A percentile compares a stretch with the other conserved stretches of the same genome.
Conservation (phyloP, 1,140 invertebrate species). For the Drosophila punjabiensis region DNA sequence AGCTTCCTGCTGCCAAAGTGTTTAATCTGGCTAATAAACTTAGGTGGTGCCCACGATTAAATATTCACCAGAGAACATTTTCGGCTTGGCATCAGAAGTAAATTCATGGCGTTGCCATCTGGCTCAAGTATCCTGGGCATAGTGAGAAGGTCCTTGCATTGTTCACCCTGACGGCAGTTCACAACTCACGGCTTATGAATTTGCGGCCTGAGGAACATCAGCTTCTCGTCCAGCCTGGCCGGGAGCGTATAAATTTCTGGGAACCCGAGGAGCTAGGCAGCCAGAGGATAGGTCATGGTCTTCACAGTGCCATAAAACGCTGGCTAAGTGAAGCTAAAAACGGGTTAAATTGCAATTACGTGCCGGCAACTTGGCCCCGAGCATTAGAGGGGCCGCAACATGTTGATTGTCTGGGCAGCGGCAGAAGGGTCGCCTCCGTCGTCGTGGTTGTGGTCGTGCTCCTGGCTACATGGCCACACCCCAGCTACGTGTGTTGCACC, state of each 20-base stretch:
- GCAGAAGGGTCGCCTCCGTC: constrained; percentile 10
- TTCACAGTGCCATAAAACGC: constrained; percentile 33
- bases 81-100: constrained; percentile 3
- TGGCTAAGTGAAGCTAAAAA: constrained; percentile 54
- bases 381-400: constrained; percentile 62
- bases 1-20: constrained; percentile 11
- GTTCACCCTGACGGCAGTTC: constrained; percentile 20
- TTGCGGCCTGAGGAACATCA: constrained; percentile 44
- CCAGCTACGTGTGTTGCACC: constrained; percentile 31
- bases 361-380: constrained; percentile 48
- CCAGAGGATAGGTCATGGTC: constrained; percentile 20
- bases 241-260: constrained; percentile 50
- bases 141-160: constrained; percentile 20
- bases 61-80: constrained; percentile 21
- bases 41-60: constrained; percentile 7
- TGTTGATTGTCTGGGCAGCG: constrained; percentile 56
- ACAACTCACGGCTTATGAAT: constrained; percentile 52
- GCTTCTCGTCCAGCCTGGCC: constrained; percentile 9
- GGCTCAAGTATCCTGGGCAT: constrained; percentile 23
- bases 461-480: constrained; percentile 21
- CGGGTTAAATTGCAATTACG: constrained; percentile 69
- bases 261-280: background rate
- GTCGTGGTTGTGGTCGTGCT: background rate
- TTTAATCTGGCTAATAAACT: constrained; percentile 14
- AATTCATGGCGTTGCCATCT: constrained; percentile 43